A percentile compares a stretch with the other conserved stretches of the same genome.
These are phyloP conservation scores for Taenioides sp. DNA, from an alignment of 2,797 vertebrate species.

Conservation along the genomic window DNA sequence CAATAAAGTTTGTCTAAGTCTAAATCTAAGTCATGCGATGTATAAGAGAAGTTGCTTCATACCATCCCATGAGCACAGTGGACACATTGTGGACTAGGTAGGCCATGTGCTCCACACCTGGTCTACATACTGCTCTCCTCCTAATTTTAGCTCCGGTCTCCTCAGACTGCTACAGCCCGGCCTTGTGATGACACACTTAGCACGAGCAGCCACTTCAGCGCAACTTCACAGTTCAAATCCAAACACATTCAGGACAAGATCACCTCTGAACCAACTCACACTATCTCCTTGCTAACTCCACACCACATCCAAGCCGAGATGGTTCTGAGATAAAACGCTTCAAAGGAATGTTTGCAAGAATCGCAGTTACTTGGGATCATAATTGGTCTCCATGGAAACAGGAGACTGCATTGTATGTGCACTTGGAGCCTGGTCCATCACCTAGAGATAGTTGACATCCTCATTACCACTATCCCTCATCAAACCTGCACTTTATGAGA, in stretches of 20 bases:
- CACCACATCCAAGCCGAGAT: conserved; percentile 12
- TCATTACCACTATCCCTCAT: conserved; percentile 18
- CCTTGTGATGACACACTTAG: conserved; percentile 53
- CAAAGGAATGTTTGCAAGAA: conserved; percentile 43
- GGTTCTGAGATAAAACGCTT: conserved; percentile 25
- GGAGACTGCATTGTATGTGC: conserved; percentile 50
- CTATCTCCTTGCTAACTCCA: conserved; percentile 11
- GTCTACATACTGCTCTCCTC: conserved; percentile 58
- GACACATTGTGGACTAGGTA: conserved; percentile 51
- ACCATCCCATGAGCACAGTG: conserved; percentile 30
- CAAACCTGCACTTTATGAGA: conserved; percentile 4
- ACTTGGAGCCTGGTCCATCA: conserved; percentile 52
- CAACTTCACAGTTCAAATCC: conserved; percentile 19
- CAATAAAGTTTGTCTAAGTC: no score
- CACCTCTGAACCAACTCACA: conserved; percentile 36
- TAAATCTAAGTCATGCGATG: conserved; percentile 1
- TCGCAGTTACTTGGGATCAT: conserved; percentile 42
- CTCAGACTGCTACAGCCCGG: conserved; percentile 47
- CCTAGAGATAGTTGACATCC: conserved; percentile 28
- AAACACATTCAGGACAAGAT: conserved; percentile 16
- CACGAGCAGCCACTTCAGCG: conserved; percentile 29
- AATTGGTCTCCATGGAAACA: conserved; percentile 75
- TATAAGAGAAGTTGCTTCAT: conserved; percentile 16
- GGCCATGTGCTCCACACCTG: conserved; percentile 70
- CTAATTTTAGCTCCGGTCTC: conserved; percentile 71